phyloP scores from a whole-genome alignment of 2,113 vertebrate genomes.

The Numida meleagris region DNA sequence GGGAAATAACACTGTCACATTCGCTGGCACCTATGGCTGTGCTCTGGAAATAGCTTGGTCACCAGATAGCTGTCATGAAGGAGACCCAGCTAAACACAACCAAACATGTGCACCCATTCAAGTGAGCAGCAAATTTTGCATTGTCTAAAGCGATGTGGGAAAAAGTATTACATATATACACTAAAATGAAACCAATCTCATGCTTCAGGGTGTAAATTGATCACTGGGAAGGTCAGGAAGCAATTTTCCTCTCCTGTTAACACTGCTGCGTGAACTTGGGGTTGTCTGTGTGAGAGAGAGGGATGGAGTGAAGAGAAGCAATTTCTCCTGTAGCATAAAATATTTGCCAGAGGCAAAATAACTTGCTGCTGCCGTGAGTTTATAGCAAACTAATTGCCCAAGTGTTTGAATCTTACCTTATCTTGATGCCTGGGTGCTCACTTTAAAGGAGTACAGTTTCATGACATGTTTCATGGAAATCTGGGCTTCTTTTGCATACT shows the following conservation, averaged over 20 bases:
- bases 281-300: background rate
- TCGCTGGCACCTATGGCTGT: rapidly evolving
- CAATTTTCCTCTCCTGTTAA: constrained; percentile 47
- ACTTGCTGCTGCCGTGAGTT: background rate
- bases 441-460: rapidly evolving
- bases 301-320: background rate
- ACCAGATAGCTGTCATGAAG: background rate
- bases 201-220: constrained; percentile 36
- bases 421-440: background rate
- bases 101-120: background rate
- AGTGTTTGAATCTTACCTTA: background rate
- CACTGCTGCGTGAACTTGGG: background rate
- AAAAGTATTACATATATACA: background rate
- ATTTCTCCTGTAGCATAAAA: background rate
- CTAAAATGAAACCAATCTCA: background rate
- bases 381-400: background rate
- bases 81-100: background rate
- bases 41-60: rapidly evolving
- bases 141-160: background rate
- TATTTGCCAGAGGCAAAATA: background rate
- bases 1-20: background rate
- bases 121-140: background rate
- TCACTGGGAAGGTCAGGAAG: constrained; percentile 37
- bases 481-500: background rate
- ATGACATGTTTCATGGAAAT: background rate